phyloP scores from a whole-genome alignment of 2,797 vertebrate genomes.

The Rhabdomys pumilio region DNA sequence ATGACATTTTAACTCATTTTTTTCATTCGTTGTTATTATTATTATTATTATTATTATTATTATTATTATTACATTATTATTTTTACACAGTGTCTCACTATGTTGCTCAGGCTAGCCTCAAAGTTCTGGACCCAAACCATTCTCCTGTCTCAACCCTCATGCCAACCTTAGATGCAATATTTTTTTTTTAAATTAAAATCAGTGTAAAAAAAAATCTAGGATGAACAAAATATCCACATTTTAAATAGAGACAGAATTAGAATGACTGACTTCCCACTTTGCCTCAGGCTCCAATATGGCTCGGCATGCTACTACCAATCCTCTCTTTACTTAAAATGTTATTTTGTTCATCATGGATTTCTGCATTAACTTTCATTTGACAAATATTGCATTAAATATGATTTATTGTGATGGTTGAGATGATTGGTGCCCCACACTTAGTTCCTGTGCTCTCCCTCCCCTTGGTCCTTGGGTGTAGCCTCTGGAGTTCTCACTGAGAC shows the following conservation, averaged over 20 bases:
- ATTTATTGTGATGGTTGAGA: neutral
- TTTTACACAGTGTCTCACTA: neutral
- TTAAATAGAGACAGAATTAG: constrained; percentile 24
- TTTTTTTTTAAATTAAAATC: constrained; percentile 27
- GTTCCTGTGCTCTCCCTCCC: neutral
- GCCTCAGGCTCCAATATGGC: neutral
- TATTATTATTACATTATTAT: neutral
- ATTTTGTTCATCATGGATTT: constrained; percentile 60
- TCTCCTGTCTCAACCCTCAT: neutral
- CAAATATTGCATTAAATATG: neutral
- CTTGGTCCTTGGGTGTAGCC: neutral
- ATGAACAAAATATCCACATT: constrained; percentile 3
- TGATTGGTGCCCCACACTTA: neutral
- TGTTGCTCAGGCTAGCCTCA: neutral
- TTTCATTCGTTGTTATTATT: neutral
- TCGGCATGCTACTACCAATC: neutral
- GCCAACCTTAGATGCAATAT: neutral
- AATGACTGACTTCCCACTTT: constrained; percentile 1
- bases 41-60: too few relatives aligned
- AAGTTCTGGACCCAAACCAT: neutral
- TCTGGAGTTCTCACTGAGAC: neutral
- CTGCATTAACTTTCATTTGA: constrained; percentile 47
- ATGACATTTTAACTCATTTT: neutral
- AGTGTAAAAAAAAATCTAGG: constrained; percentile 1
- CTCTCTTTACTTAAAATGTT: constrained; percentile 48